phyloP scores from a whole-genome alignment of 2,113 vertebrate species.

The Narcine bancroftii region DNA sequence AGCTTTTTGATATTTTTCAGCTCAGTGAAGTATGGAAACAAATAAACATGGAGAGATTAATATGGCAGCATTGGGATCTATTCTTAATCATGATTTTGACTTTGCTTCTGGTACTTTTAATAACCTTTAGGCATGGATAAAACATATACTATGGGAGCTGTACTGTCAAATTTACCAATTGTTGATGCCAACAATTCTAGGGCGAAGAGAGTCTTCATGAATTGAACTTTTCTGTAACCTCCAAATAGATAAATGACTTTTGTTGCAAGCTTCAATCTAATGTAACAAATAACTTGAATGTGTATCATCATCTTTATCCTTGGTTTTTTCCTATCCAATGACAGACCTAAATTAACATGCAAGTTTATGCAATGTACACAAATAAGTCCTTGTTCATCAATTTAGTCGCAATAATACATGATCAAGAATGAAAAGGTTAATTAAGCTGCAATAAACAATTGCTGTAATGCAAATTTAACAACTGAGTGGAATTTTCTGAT shows the following conservation, averaged over 20 bases:
- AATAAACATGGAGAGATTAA: constrained; percentile 34
- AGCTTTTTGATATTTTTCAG: constrained; percentile 39
- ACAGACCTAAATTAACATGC: neutral
- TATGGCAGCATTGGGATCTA: constrained; percentile 49
- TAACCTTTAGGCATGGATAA: constrained; percentile 40
- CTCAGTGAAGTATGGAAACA: constrained; percentile 45
- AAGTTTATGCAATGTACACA: too few relatives aligned
- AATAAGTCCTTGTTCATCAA: too few relatives aligned
- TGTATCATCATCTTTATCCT: neutral
- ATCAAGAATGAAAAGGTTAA: neutral
- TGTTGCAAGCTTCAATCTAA: neutral
- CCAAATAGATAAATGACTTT: neutral
- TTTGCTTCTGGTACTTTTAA: constrained; percentile 44
- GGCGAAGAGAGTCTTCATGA: constrained; percentile 44
- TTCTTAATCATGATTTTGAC: constrained; percentile 46
- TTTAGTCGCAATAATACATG: neutral
- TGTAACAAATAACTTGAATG: neutral
- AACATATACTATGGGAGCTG: constrained; percentile 37
- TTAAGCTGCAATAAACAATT: neutral
- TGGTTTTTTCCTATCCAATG: neutral
- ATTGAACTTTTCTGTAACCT: neutral
- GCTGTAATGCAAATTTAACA: neutral
- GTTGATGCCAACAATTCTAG: constrained; percentile 39
- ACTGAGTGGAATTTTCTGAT: neutral
- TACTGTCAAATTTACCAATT: constrained; percentile 37